Evolutionary conservation across 2,888 invertebrate species (phyloP).

Genomic region (Cerceris rybyensis): DNA sequence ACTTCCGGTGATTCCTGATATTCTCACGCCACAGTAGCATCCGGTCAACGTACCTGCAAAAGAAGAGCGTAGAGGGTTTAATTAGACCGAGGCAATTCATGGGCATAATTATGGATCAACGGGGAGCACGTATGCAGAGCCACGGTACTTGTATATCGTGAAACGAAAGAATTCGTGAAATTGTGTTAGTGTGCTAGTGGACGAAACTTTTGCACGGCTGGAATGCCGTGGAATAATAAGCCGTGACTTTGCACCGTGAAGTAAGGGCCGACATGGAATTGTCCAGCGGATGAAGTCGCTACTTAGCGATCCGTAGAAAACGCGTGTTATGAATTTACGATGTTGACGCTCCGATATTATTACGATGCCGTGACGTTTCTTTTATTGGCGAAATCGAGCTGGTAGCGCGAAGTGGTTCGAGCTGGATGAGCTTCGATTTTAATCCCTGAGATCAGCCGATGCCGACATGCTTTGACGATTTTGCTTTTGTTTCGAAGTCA

Average conservation of each 20-base stretch:
- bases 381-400: constrained; percentile 22
- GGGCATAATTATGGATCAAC: constrained; percentile 46
- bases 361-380: constrained; percentile 29
- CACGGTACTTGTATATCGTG: neutral
- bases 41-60: constrained; percentile 70
- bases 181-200: constrained; percentile 69
- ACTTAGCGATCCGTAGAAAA: constrained; percentile 52
- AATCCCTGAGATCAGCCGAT: neutral
- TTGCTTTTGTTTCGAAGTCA: too few relatives aligned
- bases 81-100: constrained; percentile 67
- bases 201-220: constrained; percentile 22
- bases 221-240: neutral
- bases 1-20: constrained; percentile 68
- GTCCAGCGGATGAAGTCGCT: constrained; percentile 56
- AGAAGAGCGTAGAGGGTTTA: constrained; percentile 68
- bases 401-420: neutral
- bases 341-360: constrained; percentile 17
- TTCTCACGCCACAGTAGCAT: constrained; percentile 65
- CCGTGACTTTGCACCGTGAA: neutral
- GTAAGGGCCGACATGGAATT: constrained; percentile 1
- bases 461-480: neutral
- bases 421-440: constrained; percentile 2
- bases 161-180: constrained; percentile 54
- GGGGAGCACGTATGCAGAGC: constrained; percentile 12
- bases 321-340: constrained; percentile 61